phyloP scores from a whole-genome alignment of 2,888 invertebrate genomes.

The Pristionchus entomophagus region DNA sequence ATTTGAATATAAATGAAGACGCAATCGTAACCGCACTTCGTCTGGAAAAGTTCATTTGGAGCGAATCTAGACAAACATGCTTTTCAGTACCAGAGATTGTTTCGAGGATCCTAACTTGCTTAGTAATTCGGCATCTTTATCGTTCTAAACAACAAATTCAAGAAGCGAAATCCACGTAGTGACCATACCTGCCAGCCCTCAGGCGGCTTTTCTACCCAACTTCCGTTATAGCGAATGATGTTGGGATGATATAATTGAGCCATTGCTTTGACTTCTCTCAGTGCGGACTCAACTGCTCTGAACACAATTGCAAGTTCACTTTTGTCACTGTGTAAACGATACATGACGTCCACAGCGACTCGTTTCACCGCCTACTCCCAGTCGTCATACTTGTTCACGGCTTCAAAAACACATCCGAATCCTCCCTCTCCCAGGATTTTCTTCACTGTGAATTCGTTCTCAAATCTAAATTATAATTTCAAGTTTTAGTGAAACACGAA shows the following conservation, averaged over 20 bases:
- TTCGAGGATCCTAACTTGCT: background rate
- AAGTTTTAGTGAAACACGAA: background rate
- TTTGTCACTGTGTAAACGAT: no score
- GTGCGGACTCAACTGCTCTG: background rate
- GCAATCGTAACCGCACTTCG: no score
- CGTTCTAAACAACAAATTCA: slow-evolving; percentile 50
- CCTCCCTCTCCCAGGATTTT: background rate
- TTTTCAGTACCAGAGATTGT: no score
- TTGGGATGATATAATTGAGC: slow-evolving; percentile 94
- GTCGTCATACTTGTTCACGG: background rate
- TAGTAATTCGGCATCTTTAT: background rate
- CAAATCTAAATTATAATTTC: background rate
- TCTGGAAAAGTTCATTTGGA: no score
- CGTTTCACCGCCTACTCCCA: slow-evolving; percentile 8
- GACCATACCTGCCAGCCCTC: slow-evolving; percentile 88
- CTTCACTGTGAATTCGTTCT: background rate
- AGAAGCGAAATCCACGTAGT: slow-evolving; percentile 83
- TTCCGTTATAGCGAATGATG: slow-evolving; percentile 94
- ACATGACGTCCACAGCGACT: background rate
- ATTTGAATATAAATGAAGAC: no score
- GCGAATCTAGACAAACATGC: no score
- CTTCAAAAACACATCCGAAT: slow-evolving; percentile 6
- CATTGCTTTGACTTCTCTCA: background rate
- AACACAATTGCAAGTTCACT: background rate
- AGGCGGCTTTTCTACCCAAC: slow-evolving; percentile 95